A percentile compares a stretch with the other conserved stretches of the same genome.
These are phyloP conservation scores for Whitmania pigra DNA, from an alignment of 1,140 invertebrate genomes.

Conservation along the genomic window DNA sequence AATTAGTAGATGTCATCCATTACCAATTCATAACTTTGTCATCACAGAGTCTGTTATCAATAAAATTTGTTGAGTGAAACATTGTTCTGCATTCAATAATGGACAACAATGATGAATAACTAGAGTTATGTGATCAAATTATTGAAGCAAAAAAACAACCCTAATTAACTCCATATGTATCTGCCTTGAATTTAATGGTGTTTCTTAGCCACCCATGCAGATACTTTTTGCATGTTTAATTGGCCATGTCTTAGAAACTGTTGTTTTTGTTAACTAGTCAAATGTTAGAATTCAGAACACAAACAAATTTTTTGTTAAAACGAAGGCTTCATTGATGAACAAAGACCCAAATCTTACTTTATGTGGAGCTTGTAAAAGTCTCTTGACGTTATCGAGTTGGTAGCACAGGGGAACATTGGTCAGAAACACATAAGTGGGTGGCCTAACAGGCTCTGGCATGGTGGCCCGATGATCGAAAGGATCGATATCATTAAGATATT, in stretches of 20 bases:
- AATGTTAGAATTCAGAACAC: background rate
- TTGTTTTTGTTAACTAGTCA: conserved; percentile 14
- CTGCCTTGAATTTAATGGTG: too few relatives aligned
- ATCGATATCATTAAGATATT: conserved; percentile 9
- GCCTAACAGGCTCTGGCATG: background rate
- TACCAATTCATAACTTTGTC: too few relatives aligned
- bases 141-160: too few relatives aligned
- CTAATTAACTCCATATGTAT: too few relatives aligned
- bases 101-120: too few relatives aligned
- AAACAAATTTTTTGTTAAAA: conserved; percentile 20
- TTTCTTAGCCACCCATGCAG: too few relatives aligned
- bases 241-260: conserved; percentile 38
- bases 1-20: too few relatives aligned
- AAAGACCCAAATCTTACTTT: background rate
- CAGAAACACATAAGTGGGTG: background rate
- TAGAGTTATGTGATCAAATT: too few relatives aligned
- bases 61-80: too few relatives aligned
- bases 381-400: conserved; percentile 5
- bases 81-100: too few relatives aligned
- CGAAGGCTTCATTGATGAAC: background rate
- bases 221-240: too few relatives aligned
- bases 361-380: conserved; percentile 9
- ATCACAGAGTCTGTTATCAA: too few relatives aligned
- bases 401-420: background rate
- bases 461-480: background rate